phyloP scores from a whole-genome alignment of 64 coral and sea anemone species.

The Hydrozoanthus tunicans region DNA sequence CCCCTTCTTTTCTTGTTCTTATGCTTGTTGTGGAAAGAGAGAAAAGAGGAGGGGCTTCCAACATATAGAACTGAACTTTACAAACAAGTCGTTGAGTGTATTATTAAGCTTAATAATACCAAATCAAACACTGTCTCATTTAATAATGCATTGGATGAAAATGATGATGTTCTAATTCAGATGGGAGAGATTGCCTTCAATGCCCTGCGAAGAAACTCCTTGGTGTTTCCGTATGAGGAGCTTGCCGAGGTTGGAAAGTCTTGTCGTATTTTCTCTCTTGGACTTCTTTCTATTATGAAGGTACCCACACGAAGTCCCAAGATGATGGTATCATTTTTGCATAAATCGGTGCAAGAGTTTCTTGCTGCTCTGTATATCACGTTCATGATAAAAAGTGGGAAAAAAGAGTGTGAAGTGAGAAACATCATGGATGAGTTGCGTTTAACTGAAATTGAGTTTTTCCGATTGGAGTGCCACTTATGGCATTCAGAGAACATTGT shows the following conservation, averaged over 20 bases:
- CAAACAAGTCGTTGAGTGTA: background rate
- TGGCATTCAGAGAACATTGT: conserved; percentile 52
- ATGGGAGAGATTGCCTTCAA: conserved; percentile 52
- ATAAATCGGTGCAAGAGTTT: conserved; percentile 66
- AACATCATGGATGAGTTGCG: background rate
- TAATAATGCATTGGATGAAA: conserved; percentile 11
- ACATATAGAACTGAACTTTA: conserved; percentile 16
- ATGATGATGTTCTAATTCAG: background rate
- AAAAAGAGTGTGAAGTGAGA: conserved; percentile 28
- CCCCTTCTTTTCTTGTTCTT: conserved; percentile 55
- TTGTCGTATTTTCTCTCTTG: background rate
- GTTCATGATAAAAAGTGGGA: background rate
- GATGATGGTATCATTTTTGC: conserved; percentile 57
- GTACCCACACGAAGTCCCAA: background rate
- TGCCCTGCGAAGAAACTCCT: conserved; percentile 34
- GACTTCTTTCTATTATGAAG: conserved; percentile 58
- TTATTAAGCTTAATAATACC: conserved; percentile 25
- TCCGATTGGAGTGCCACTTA: background rate
- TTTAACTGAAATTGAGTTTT: background rate
- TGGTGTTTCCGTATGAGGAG: background rate
- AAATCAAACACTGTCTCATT: background rate
- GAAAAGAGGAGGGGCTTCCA: background rate
- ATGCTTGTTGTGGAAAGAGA: conserved; percentile 51
- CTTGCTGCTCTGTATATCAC: conserved; percentile 57
- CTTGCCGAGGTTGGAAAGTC: background rate